Evolutionary conservation across 2,888 invertebrate species (phyloP).

Genomic region (Lycaena phlaeas): DNA sequence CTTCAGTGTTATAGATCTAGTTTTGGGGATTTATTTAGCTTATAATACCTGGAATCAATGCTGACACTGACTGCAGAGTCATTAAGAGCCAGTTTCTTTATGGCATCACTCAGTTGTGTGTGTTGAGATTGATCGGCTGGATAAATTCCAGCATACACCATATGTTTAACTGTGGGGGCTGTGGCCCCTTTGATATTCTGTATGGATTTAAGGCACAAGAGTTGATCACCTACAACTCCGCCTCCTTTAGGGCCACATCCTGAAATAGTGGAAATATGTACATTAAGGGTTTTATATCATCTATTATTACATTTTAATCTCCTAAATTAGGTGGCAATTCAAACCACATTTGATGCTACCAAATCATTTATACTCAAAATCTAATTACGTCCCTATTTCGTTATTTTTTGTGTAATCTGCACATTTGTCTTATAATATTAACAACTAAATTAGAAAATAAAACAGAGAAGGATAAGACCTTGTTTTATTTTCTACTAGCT

Average conservation of each 20-base stretch:
- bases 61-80: slow-evolving; percentile 92
- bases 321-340: too few species aligned
- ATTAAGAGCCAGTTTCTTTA: slow-evolving; percentile 93
- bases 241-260: slow-evolving; percentile 63
- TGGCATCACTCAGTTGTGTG: slow-evolving; percentile 80
- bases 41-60: slow-evolving; percentile 82
- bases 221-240: slow-evolving; percentile 56
- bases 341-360: too few species aligned
- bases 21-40: too few species aligned
- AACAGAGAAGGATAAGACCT: too few species aligned
- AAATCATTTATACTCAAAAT: too few species aligned
- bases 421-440: too few species aligned
- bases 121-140: slow-evolving; percentile 93
- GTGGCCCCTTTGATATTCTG: slow-evolving; percentile 27
- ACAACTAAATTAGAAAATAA: too few species aligned
- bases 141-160: slow-evolving; percentile 78
- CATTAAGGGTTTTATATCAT: too few species aligned
- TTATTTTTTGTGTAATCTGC: too few species aligned
- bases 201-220: slow-evolving; percentile 41
- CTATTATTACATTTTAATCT: not conserved
- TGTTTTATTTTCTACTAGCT: too few species aligned
- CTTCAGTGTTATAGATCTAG: too few species aligned
- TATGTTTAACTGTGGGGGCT: slow-evolving; percentile 49
- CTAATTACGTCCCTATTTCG: too few species aligned
- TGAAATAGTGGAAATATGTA: slow-evolving; percentile 20